phyloP scores from a whole-genome alignment of 92 coral and sea anemone genomes.

The Muricea muricata region DNA sequence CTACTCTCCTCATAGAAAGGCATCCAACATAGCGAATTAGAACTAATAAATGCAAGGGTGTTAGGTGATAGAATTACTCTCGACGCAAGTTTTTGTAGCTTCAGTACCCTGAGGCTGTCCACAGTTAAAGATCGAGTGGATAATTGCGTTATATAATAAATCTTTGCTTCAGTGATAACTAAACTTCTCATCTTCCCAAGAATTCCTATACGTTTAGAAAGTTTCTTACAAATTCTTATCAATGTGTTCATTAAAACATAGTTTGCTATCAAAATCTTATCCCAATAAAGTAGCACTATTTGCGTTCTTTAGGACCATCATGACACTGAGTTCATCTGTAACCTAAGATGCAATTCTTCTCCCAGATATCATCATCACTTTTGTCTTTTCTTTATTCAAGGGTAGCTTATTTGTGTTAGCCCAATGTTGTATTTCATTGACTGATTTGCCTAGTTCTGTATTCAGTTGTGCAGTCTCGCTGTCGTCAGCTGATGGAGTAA shows the following conservation, averaged over 20 bases:
- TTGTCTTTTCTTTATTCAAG: no score
- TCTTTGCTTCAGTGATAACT: background rate
- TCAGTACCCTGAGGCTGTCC: no score
- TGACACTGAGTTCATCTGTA: constrained; percentile 15
- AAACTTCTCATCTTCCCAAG: background rate
- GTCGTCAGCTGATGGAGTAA: constrained; percentile 44
- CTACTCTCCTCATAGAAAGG: no score
- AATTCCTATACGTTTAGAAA: constrained; percentile 10
- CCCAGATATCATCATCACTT: constrained; percentile 61
- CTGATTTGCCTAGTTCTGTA: constrained; percentile 37
- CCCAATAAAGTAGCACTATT: constrained; percentile 22
- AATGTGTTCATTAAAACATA: background rate
- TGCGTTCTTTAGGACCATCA: constrained; percentile 8
- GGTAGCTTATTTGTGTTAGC: constrained; percentile 14
- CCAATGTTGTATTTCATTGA: constrained; percentile 53
- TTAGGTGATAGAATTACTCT: no score
- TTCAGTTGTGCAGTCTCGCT: constrained; percentile 26
- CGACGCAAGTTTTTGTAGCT: no score
- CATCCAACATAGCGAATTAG: no score
- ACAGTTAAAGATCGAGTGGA: no score
- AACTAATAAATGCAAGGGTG: no score
- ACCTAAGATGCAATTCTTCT: constrained; percentile 24
- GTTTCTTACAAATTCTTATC: no score
- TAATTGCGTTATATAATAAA: no score
- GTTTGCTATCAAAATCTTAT: no score